Percentiles rank a stretch among this genome's conserved stretches.
Evolutionary conservation across 1,140 invertebrate species (phyloP).

Genomic region (Potamilus streckersoni): DNA sequence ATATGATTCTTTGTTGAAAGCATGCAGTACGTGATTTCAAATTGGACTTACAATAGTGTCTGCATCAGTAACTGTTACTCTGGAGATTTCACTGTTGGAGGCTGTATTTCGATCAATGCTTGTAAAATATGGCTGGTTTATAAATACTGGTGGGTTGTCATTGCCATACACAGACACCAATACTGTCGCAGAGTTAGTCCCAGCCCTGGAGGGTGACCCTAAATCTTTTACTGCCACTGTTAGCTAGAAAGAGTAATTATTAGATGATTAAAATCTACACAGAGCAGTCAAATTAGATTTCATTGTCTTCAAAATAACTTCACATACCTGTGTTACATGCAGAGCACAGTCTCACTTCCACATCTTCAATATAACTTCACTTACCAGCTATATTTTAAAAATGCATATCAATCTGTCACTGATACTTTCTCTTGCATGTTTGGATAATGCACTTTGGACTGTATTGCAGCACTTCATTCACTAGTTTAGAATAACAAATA

Average conservation of each 20-base stretch:
- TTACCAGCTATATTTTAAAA: no score
- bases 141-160: slow-evolving; percentile 33
- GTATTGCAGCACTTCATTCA: no score
- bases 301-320: background rate
- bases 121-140: slow-evolving; percentile 19
- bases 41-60: slow-evolving; percentile 30
- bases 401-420: no score
- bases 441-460: no score
- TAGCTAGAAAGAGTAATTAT: slow-evolving; percentile 33
- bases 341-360: no score
- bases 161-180: slow-evolving; percentile 38
- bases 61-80: slow-evolving; percentile 33
- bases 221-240: slow-evolving; percentile 38
- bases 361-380: no score
- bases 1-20: no score
- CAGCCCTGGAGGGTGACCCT: slow-evolving; percentile 37
- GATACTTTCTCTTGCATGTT: no score
- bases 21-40: no score
- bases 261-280: slow-evolving; percentile 1
- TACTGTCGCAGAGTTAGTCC: slow-evolving; percentile 33
- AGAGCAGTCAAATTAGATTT: background rate
- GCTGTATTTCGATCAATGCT: slow-evolving; percentile 19
- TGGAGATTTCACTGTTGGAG: slow-evolving; percentile 20
- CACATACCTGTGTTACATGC: no score
- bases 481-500: no score